Conservation (phyloP, 2,113 vertebrate species). For the Mobula birostris region DNA sequence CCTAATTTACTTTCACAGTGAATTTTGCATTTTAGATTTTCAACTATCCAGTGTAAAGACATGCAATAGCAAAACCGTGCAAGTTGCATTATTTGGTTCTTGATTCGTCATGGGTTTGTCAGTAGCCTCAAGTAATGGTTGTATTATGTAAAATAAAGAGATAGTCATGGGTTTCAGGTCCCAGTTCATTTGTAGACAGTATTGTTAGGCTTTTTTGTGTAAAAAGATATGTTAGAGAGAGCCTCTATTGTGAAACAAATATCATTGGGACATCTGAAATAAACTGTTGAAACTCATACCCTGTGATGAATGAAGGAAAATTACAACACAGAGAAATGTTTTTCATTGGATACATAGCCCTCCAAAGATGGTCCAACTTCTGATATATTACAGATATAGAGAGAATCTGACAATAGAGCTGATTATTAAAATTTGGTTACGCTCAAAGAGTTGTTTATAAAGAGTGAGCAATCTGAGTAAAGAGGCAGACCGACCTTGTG, state of each 20-base stretch:
- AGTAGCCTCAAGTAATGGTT: background rate
- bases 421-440: background rate
- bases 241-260: background rate
- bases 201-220: background rate
- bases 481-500: background rate
- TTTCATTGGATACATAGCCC: too few relatives aligned
- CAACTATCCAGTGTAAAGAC: background rate
- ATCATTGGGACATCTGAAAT: background rate
- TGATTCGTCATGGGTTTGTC: background rate
- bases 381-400: too few relatives aligned
- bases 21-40: background rate
- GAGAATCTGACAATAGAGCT: background rate
- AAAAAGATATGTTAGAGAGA: background rate
- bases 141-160: background rate
- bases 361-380: too few relatives aligned
- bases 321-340: background rate
- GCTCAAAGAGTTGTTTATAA: background rate
- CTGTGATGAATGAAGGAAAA: background rate
- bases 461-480: background rate
- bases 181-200: background rate
- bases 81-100: background rate
- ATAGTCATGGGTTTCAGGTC: background rate
- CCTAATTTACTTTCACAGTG: background rate
- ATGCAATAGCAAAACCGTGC: background rate
- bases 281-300: background rate